Evolutionary conservation across 2,797 vertebrate species (phyloP), one percentile per base, ranked within the genome.

Genomic region (Oryzias sinensis): DNA sequence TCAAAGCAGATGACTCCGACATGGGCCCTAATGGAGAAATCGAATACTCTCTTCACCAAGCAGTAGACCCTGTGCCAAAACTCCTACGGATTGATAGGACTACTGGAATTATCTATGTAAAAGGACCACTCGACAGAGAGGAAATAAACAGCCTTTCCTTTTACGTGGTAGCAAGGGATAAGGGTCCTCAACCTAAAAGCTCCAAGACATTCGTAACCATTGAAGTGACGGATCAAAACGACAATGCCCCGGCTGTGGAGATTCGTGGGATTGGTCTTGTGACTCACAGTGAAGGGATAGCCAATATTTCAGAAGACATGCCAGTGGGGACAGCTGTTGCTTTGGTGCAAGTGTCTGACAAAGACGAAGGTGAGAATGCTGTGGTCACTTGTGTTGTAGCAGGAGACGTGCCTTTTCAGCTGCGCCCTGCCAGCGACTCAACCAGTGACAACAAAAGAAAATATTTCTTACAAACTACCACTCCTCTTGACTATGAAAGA

Each of bases 311-410:
- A 0, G 97, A 99, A 84, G 97, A 99, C 0, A 97, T 98, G 89
- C 93, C 96, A 0, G 94, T 96, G 52, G 95, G 97, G 79, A 98
- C 97, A 15, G 94, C 97, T 0, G 97, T 99, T 55, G 97, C 97
- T 49, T 83, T 99, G 81, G 97, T 99, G 33, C 97, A 99, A 79
- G 97, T 99, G 24, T 99, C 97, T 0, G 97, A 99, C 80, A 92
- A 92, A 82, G 97, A 99, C 13, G 96, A 98, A 58, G 97, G 97
- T 0, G 97, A 98, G 77, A 99, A 99, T 0, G 95, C 96, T 0
- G 96, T 96, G n/a, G 97, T 99, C 68, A 99, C 97, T 24, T 99
- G 97, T 0, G 96, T 99, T 48, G 97, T 99, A 2, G 97, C 97
- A 0, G 95, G 96, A 1, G 96, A 99, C 0, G 97, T 98, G 24